These are phyloP conservation scores for Abrostola tripartita DNA, from an alignment of 2,888 invertebrate species.

Conservation along the genomic window DNA sequence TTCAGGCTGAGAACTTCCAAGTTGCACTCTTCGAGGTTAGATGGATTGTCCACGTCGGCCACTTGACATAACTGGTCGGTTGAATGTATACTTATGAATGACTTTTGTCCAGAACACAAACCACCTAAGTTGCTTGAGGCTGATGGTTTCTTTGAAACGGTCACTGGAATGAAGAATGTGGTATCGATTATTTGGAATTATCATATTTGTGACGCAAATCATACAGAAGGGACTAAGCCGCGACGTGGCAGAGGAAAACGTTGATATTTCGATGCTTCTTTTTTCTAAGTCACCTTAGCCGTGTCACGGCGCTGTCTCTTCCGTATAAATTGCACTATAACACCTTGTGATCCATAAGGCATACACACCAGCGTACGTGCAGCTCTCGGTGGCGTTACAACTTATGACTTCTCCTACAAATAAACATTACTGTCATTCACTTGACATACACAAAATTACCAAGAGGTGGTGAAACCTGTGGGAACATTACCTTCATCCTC, in stretches of 20 bases:
- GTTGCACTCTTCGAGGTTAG: conserved; percentile 79
- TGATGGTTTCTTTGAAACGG: conserved; percentile 80
- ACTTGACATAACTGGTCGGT: conserved; percentile 83
- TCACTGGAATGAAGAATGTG: conserved; percentile 69
- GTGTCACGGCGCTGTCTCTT: neutral
- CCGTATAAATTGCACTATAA: neutral
- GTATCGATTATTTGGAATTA: neutral
- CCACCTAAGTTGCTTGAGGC: conserved; percentile 66
- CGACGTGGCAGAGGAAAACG: neutral
- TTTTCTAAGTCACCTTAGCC: neutral
- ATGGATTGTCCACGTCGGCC: conserved; percentile 66
- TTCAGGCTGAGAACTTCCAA: conserved; percentile 82
- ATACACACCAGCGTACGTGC: conserved; percentile 80
- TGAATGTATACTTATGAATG: conserved; percentile 85
- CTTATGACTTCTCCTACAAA: conserved; percentile 73
- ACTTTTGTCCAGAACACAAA: conserved; percentile 76
- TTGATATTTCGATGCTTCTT: neutral
- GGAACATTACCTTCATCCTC: conserved; percentile 74
- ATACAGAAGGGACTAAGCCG: neutral
- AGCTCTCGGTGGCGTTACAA: conserved; percentile 72
- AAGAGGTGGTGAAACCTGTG: neutral
- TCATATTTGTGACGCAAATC: neutral
- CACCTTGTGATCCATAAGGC: conserved; percentile 15
- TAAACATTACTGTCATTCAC: conserved; percentile 50
- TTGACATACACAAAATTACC: conserved; percentile 23